Evolutionary conservation across 2,113 vertebrate species (phyloP).

Genomic region (Barnardius zonarius): DNA sequence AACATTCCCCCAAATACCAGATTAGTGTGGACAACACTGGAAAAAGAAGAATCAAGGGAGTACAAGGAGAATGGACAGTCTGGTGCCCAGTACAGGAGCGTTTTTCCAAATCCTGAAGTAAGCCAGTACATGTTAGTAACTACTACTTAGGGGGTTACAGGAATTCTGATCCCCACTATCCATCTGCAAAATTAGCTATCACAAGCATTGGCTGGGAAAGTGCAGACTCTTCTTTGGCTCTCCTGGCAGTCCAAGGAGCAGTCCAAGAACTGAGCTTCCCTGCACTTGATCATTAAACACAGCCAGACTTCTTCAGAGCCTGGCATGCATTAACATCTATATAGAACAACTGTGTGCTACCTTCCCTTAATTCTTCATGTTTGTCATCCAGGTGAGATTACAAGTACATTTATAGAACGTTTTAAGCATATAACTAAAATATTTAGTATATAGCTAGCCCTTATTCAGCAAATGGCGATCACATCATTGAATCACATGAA

Average conservation of each 20-base stretch:
- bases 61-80: background rate
- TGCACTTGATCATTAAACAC: background rate
- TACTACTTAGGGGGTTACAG: background rate
- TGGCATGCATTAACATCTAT: background rate
- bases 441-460: background rate
- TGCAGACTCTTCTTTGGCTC: background rate
- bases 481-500: background rate
- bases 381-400: background rate
- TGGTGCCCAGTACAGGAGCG: background rate
- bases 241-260: background rate
- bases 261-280: background rate
- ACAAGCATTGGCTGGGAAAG: background rate
- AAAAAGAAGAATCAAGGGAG: background rate
- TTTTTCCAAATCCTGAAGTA: background rate
- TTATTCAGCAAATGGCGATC: background rate
- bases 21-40: background rate
- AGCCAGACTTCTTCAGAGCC: background rate
- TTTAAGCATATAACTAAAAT: background rate
- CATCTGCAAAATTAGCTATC: background rate
- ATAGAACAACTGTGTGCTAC: background rate
- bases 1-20: background rate
- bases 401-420: background rate
- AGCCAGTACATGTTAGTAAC: background rate
- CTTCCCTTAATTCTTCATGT: background rate
- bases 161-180: background rate